A percentile compares a stretch with the other conserved stretches of the same genome.
These are phyloP conservation scores for Cynaeus angustus DNA, from an alignment of 2,888 invertebrate species.

Conservation along the genomic window DNA sequence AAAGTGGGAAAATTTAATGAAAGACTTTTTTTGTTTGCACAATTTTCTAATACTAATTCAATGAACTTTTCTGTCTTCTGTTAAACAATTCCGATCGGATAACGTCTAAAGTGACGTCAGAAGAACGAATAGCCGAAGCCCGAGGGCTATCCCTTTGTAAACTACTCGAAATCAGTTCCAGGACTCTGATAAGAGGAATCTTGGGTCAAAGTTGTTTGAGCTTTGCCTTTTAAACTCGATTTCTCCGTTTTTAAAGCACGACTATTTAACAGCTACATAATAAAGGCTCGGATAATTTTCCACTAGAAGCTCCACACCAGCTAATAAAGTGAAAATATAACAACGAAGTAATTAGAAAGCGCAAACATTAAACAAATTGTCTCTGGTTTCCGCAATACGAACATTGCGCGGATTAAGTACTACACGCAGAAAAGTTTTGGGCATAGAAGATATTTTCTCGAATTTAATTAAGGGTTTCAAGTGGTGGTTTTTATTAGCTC, in stretches of 20 bases:
- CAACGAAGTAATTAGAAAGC: constrained; percentile 44
- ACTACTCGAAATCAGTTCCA: constrained; percentile 41
- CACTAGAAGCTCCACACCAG: constrained; percentile 25
- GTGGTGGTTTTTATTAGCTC: not conserved
- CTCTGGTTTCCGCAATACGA: constrained; percentile 53
- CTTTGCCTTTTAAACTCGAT: constrained; percentile 29
- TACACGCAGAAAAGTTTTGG: constrained; percentile 49
- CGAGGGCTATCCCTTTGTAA: constrained; percentile 37
- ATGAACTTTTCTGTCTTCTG: not conserved
- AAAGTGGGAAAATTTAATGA: constrained; percentile 18
- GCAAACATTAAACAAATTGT: constrained; percentile 54
- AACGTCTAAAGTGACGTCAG: constrained; percentile 24
- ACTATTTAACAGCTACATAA: constrained; percentile 25
- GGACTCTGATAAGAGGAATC: constrained; percentile 34
- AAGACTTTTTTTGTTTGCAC: not conserved
- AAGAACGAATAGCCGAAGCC: constrained; percentile 26
- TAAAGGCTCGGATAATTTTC: constrained; percentile 23
- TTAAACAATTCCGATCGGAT: constrained; percentile 37
- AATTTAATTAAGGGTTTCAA: not conserved
- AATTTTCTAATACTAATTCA: constrained; percentile 5
- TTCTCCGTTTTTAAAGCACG: constrained; percentile 26
- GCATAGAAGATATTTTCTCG: not conserved
- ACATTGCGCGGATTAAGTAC: constrained; percentile 60
- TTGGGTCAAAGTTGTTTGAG: constrained; percentile 28
- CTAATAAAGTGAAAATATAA: constrained; percentile 47